These are phyloP conservation scores for Corythoichthys haematopterus DNA, from an alignment of 2,113 vertebrate species.

Conservation along the genomic window DNA sequence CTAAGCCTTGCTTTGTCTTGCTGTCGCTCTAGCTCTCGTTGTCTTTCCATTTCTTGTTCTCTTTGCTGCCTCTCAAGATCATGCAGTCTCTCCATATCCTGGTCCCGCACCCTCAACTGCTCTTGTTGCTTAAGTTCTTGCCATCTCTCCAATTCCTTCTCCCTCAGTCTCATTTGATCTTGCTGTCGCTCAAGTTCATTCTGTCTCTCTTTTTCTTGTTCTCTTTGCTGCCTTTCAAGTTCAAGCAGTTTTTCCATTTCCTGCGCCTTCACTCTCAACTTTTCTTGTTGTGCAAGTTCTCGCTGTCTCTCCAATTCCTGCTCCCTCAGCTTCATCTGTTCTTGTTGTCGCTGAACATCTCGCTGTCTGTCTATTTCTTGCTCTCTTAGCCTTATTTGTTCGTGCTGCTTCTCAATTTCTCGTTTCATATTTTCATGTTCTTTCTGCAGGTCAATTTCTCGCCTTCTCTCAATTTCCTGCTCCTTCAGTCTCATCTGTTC, in stretches of 20 bases:
- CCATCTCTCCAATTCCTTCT: constrained; percentile 13
- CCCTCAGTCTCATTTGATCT: constrained; percentile 9
- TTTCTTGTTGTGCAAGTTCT: background rate
- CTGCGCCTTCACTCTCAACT: background rate
- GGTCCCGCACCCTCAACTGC: background rate
- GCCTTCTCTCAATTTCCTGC: background rate
- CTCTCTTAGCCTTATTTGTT: background rate
- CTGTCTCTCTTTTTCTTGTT: constrained; percentile 1
- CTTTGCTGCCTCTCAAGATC: constrained; percentile 1
- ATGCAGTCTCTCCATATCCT: background rate
- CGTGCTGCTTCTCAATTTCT: background rate
- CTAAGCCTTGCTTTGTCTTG: background rate
- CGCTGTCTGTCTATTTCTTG: background rate
- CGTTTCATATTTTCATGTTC: background rate
- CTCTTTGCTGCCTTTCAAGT: background rate
- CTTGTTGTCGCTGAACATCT: background rate
- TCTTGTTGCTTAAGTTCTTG: constrained; percentile 2
- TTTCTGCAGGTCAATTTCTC: constrained; percentile 17
- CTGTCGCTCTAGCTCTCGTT: background rate
- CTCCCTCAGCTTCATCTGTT: background rate
- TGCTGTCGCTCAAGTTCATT: constrained; percentile 20
- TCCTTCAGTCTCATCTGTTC: background rate
- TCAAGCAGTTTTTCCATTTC: background rate
- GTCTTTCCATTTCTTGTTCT: background rate
- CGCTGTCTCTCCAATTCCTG: constrained; percentile 1